phyloP scores from a whole-genome alignment of 2,888 invertebrate genomes.

The Alcis repandata region DNA sequence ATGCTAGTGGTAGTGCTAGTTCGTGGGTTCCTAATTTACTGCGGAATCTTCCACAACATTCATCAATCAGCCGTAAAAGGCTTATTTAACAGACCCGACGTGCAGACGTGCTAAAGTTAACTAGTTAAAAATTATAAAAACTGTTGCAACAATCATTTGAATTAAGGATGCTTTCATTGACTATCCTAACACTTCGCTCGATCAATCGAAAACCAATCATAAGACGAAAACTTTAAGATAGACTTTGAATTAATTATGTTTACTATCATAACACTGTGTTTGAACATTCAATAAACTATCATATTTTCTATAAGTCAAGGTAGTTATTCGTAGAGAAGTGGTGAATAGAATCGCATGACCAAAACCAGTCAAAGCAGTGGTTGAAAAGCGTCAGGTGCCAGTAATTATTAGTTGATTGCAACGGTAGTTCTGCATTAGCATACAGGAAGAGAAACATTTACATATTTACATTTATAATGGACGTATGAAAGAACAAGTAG shows the following conservation, averaged over 20 bases:
- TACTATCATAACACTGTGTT: constrained; percentile 24
- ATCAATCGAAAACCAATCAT: constrained; percentile 21
- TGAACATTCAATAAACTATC: constrained; percentile 17
- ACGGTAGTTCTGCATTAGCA: constrained; percentile 40
- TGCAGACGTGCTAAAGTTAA: constrained; percentile 26
- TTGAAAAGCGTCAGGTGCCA: constrained; percentile 38
- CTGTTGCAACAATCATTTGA: constrained; percentile 35
- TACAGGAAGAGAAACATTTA: constrained; percentile 42
- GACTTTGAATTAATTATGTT: constrained; percentile 34
- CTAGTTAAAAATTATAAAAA: constrained; percentile 34
- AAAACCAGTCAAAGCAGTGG: constrained; percentile 28
- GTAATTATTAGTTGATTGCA: constrained; percentile 28
- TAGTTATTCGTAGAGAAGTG: constrained; percentile 6
- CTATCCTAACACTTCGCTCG: constrained; percentile 27
- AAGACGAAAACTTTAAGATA: neutral
- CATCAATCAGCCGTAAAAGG: neutral
- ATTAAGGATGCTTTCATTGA: constrained; percentile 41
- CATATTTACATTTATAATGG: constrained; percentile 12
- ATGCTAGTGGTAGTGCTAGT: too few relatives aligned
- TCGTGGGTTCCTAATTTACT: too few relatives aligned
- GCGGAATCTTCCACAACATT: neutral
- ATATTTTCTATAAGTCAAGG: neutral
- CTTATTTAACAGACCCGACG: neutral
- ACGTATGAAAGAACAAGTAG: neutral
- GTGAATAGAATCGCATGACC: constrained; percentile 33